Conservation (phyloP, 1,140 invertebrate species). For the Andricus grossulariae region DNA sequence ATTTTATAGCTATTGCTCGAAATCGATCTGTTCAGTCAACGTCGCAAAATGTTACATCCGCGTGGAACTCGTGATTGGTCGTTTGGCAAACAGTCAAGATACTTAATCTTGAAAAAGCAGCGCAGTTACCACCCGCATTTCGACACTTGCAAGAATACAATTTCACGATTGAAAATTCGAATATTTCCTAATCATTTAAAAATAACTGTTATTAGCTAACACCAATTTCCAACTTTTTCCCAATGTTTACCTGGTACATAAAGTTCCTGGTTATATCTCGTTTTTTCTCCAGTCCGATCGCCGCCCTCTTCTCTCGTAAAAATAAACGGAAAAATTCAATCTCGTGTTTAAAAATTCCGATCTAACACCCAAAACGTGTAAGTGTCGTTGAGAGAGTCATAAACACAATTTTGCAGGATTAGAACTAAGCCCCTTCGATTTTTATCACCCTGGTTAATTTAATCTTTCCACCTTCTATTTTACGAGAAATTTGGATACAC, state of each 20-base stretch:
- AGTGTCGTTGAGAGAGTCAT: neutral
- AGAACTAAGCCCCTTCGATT: constrained; percentile 5
- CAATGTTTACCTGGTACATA: too few relatives aligned
- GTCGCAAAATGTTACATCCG: neutral
- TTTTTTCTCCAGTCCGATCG: too few relatives aligned
- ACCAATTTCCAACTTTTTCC: too few relatives aligned
- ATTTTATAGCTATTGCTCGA: neutral
- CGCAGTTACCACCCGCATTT: neutral
- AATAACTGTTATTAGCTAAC: too few relatives aligned
- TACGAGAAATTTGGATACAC: constrained; percentile 41
- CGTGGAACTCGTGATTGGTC: neutral
- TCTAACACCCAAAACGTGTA: too few relatives aligned
- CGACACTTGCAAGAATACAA: neutral
- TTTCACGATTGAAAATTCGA: neutral
- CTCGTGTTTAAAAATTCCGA: neutral
- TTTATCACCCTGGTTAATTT: constrained; percentile 21
- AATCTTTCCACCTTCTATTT: constrained; percentile 16
- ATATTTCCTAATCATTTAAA: too few relatives aligned
- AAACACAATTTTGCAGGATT: neutral
- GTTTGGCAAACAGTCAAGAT: constrained; percentile 10
- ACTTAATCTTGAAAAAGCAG: neutral
- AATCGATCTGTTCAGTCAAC: neutral
- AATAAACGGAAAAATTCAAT: neutral
- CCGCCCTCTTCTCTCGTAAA: neutral
- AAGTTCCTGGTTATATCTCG: too few relatives aligned